Evolutionary conservation across 2,888 invertebrate species (phyloP).

Genomic region (Mycogona germanica): DNA sequence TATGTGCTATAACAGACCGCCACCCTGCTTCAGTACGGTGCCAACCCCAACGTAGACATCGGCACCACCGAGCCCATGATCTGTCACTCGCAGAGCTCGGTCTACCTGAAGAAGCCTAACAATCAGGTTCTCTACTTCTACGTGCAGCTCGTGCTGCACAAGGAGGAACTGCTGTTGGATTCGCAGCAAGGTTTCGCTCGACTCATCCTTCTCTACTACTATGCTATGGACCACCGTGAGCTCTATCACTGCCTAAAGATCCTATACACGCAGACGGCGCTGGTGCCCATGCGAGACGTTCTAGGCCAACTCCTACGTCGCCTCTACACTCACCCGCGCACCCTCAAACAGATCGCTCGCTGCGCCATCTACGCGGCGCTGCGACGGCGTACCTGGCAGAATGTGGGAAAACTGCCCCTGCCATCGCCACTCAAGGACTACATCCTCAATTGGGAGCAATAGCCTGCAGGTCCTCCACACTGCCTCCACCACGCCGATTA

Average conservation of each 20-base stretch:
- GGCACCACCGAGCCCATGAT: constrained; percentile 39
- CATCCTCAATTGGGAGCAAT: constrained; percentile 48
- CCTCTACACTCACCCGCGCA: constrained; percentile 51
- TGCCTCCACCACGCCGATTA: too few species aligned
- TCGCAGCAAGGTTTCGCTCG: constrained; percentile 50
- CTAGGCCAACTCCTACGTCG: constrained; percentile 48
- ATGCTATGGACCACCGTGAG: constrained; percentile 50
- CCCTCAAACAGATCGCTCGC: constrained; percentile 57
- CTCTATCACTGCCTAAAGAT: constrained; percentile 52
- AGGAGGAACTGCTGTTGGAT: constrained; percentile 40
- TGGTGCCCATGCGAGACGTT: constrained; percentile 44
- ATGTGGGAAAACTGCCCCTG: constrained; percentile 51
- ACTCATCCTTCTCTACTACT: constrained; percentile 44
- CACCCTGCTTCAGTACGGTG: constrained; percentile 58
- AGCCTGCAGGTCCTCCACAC: neutral
- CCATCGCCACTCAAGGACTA: constrained; percentile 55
- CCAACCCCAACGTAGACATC: constrained; percentile 54
- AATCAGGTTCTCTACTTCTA: constrained; percentile 53
- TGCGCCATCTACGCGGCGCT: constrained; percentile 55
- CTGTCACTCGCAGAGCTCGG: constrained; percentile 41
- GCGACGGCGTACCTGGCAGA: constrained; percentile 48
- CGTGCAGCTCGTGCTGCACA: constrained; percentile 54
- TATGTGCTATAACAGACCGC: too few species aligned
- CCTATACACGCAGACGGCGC: constrained; percentile 48
- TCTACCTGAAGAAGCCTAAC: constrained; percentile 43